These are phyloP conservation scores for Hephaestus fuliginosus DNA, from an alignment of 2,797 vertebrate species.

Conservation along the genomic window DNA sequence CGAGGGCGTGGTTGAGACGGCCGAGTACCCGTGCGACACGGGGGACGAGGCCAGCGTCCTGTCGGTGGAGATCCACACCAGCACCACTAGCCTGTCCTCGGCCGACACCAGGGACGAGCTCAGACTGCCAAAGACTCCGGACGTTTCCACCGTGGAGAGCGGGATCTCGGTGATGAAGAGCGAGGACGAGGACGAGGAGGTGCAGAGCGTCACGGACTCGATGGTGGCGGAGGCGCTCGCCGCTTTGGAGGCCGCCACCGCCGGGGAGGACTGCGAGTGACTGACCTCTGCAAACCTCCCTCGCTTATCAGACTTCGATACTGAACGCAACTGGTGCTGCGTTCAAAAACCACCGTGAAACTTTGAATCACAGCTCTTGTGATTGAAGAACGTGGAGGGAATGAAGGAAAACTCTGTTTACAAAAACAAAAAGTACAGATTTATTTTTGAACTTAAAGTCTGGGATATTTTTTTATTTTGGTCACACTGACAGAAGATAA, in stretches of 20 bases:
- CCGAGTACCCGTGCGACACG: constrained; percentile 81
- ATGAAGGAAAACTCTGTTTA: constrained; percentile 73
- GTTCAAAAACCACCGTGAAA: constrained; percentile 4
- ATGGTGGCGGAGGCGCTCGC: constrained; percentile 95
- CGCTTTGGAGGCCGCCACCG: constrained; percentile 94
- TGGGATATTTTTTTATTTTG: constrained; percentile 37
- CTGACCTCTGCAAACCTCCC: not conserved
- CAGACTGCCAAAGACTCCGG: constrained; percentile 46
- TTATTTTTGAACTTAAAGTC: constrained; percentile 51
- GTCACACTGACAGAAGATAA: constrained; percentile 21
- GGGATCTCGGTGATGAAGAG: constrained; percentile 69
- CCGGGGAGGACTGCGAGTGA: constrained; percentile 91
- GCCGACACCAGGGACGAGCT: constrained; percentile 77
- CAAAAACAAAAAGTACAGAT: constrained; percentile 31
- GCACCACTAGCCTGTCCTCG: constrained; percentile 86
- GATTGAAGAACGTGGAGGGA: constrained; percentile 1
- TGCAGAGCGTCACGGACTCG: constrained; percentile 85
- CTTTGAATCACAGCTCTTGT: constrained; percentile 13
- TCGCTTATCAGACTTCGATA: not conserved
- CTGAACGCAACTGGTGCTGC: not conserved
- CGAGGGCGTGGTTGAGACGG: constrained; percentile 78
- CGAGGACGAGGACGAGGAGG: constrained; percentile 66
- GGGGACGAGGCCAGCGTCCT: constrained; percentile 83
- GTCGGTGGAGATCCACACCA: constrained; percentile 85
- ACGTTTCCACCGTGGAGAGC: constrained; percentile 70